Conservation (phyloP, 2,797 vertebrate genomes). For the Gadopsis marmoratus region DNA sequence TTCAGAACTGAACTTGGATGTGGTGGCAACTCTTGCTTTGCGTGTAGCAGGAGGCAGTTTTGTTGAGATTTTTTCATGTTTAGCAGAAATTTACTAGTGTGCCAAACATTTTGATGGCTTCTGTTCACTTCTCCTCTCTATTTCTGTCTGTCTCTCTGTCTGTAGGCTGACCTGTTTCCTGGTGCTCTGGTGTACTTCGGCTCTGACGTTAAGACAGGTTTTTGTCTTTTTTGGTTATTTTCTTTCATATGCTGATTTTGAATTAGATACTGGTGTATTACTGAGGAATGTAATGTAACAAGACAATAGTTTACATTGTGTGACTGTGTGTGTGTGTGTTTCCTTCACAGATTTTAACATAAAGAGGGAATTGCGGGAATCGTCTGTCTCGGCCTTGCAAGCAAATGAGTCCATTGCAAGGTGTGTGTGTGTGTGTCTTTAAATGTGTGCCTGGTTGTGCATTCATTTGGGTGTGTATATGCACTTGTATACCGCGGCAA, state of each 20-base stretch:
- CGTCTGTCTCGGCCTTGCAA: constrained; percentile 77
- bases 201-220: constrained; percentile 87
- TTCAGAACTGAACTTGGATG: constrained; percentile 60
- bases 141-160: constrained; percentile 5
- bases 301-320: constrained; percentile 40
- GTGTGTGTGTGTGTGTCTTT: constrained; percentile 64
- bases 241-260: constrained; percentile 44
- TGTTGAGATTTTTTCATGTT: constrained; percentile 51
- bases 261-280: constrained; percentile 38
- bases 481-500: constrained; percentile 67
- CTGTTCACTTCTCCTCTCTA: constrained; percentile 34
- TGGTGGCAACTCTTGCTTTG: constrained; percentile 43
- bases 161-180: constrained; percentile 93
- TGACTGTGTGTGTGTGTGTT: constrained; percentile 45
- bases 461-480: constrained; percentile 43
- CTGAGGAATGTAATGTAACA: constrained; percentile 37
- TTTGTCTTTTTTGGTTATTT: constrained; percentile 24
- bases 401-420: constrained; percentile 83
- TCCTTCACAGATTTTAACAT: constrained; percentile 79
- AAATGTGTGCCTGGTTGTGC: constrained; percentile 27
- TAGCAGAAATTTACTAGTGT: constrained; percentile 47
- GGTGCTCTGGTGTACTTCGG: constrained; percentile 94
- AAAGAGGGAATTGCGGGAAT: constrained; percentile 74
- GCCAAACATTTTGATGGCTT: constrained; percentile 50
- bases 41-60: constrained; percentile 52